A percentile compares a stretch with the other conserved stretches of the same genome.
Conservation (phyloP, 2,797 vertebrate species). For the Sebastes nivosus region DNA sequence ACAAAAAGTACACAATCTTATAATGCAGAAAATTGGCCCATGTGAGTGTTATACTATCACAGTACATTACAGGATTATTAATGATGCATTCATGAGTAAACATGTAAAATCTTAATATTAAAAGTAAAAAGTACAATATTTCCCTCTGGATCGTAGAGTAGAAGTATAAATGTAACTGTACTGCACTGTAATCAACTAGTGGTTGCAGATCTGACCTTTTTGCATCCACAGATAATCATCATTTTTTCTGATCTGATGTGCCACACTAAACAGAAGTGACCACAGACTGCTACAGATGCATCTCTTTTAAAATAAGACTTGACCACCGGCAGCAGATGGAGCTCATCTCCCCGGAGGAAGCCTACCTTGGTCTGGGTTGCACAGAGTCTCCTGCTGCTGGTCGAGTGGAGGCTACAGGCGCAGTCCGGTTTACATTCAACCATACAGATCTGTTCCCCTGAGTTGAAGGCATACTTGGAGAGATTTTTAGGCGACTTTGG, state of each 20-base stretch:
- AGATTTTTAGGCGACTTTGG: slow-evolving; percentile 46
- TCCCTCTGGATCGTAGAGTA: background rate
- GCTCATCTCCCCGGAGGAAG: background rate
- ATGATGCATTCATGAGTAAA: background rate
- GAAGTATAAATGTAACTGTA: background rate
- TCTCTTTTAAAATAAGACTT: background rate
- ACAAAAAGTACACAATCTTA: background rate
- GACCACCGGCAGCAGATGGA: background rate
- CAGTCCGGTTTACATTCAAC: slow-evolving; percentile 42
- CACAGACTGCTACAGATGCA: background rate
- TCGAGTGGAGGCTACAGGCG: slow-evolving; percentile 24
- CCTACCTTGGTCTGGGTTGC: slow-evolving; percentile 36
- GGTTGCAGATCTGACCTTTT: background rate
- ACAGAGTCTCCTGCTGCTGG: background rate
- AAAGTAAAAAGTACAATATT: background rate
- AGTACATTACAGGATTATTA: background rate
- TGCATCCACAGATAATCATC: background rate
- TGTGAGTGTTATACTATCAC: background rate
- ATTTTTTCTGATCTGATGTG: background rate
- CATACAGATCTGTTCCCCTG: slow-evolving; percentile 73
- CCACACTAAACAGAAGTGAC: background rate
- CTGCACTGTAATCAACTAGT: background rate
- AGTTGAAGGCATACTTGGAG: slow-evolving; percentile 10
- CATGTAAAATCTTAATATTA: background rate
- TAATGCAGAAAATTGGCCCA: background rate